Percentiles rank a stretch among this genome's conserved stretches.
Conservation (phyloP, 2,113 vertebrate genomes). For the Pycnonotus jocosus region DNA sequence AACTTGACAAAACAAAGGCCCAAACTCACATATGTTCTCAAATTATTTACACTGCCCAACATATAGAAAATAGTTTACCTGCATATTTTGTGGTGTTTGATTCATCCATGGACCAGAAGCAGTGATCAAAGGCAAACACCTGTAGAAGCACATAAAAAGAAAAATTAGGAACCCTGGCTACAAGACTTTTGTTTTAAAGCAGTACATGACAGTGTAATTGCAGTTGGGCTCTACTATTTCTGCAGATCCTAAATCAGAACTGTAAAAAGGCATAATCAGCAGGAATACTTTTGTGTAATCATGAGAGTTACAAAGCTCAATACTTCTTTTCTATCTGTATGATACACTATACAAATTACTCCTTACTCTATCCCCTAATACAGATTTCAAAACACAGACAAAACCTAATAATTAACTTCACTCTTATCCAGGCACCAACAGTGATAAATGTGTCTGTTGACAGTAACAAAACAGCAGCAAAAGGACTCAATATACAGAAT, state of each 20-base stretch:
- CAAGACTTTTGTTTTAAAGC: background rate
- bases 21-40: background rate
- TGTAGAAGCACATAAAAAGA: conserved; percentile 59
- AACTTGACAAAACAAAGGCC: background rate
- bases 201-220: background rate
- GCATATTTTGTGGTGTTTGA: conserved; percentile 93
- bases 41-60: background rate
- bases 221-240: background rate
- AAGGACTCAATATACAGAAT: background rate
- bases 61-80: conserved; percentile 72
- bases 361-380: background rate
- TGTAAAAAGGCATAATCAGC: background rate
- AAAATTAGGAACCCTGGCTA: background rate
- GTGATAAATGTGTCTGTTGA: background rate
- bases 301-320: background rate
- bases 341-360: background rate
- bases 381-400: background rate
- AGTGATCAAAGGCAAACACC: conserved; percentile 99
- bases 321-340: background rate
- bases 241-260: background rate
- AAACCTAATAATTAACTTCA: background rate
- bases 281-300: background rate
- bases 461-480: background rate
- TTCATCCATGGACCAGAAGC: conserved; percentile 99
- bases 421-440: background rate